Evolutionary conservation across 2,888 invertebrate species (phyloP).

Genomic region (Aspidiotus destructor): DNA sequence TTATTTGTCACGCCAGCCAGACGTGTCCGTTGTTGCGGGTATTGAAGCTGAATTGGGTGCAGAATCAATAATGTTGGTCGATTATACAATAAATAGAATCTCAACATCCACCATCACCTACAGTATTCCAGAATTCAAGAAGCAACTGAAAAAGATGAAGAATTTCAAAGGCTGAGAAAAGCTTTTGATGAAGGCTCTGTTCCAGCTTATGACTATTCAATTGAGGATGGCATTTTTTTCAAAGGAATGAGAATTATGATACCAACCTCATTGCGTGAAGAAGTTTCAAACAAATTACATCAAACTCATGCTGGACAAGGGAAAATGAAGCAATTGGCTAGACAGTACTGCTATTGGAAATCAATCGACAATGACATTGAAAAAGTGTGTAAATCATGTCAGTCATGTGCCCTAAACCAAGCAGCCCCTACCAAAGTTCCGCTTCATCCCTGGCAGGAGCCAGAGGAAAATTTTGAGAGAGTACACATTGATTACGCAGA

Average conservation of each 20-base stretch:
- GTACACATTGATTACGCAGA: conserved; percentile 31
- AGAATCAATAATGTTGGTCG: too few relatives aligned
- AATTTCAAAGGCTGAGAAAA: too few relatives aligned
- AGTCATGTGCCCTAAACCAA: background rate
- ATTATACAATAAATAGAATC: too few relatives aligned
- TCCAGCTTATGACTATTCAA: too few relatives aligned
- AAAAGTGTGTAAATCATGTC: background rate
- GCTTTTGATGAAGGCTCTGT: too few relatives aligned
- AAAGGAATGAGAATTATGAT: conserved; percentile 33
- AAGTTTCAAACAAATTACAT: conserved; percentile 38
- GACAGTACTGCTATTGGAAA: conserved; percentile 23
- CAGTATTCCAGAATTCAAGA: too few relatives aligned
- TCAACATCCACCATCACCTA: too few relatives aligned
- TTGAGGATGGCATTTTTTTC: conserved; percentile 33
- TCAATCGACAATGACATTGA: conserved; percentile 14
- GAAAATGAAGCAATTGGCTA: conserved; percentile 23
- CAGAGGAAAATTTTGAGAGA: conserved; percentile 1
- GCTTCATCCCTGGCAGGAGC: conserved; percentile 5
- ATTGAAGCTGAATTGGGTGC: too few relatives aligned
- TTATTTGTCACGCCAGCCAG: conserved; percentile 13
- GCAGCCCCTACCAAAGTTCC: conserved; percentile 6
- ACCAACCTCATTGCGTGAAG: conserved; percentile 4
- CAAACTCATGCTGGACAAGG: conserved; percentile 37
- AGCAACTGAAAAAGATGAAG: too few relatives aligned
- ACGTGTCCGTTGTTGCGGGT: too few relatives aligned